A percentile compares a stretch with the other conserved stretches of the same genome.
Conservation (phyloP, 1,140 invertebrate genomes). For the Diabrotica undecimpunctata region DNA sequence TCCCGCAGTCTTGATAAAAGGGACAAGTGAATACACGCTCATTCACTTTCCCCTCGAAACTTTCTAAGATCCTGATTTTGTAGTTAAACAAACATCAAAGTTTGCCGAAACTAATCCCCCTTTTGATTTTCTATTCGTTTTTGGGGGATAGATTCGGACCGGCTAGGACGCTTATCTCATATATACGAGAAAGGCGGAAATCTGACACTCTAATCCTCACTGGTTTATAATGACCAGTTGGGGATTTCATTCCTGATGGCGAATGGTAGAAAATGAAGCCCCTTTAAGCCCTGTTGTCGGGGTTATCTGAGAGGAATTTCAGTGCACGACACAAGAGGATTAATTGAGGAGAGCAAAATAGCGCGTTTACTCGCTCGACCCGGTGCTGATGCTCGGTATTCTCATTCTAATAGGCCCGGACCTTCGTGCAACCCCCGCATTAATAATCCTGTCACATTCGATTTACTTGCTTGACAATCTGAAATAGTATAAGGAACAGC, state of each 20-base stretch:
- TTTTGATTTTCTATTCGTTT: slow-evolving; percentile 3
- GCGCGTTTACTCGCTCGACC: neutral
- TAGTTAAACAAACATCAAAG: neutral
- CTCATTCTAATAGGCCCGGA: too few species aligned
- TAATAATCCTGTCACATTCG: too few species aligned
- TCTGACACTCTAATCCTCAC: neutral
- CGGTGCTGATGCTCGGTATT: too few species aligned
- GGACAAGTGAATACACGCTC: neutral
- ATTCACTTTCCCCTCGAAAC: neutral
- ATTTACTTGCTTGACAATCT: too few species aligned
- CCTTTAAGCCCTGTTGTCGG: slow-evolving; percentile 1
- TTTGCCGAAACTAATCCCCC: neutral
- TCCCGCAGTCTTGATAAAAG: neutral
- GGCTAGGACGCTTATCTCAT: neutral
- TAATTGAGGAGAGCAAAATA: slow-evolving; percentile 2
- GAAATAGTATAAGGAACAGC: too few species aligned
- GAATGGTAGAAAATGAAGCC: slow-evolving; percentile 2
- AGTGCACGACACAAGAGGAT: slow-evolving; percentile 1
- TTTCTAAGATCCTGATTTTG: slow-evolving; percentile 1
- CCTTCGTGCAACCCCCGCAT: too few species aligned
- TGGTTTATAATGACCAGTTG: neutral
- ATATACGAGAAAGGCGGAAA: neutral
- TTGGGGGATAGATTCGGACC: neutral
- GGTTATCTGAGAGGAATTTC: slow-evolving; percentile 2
- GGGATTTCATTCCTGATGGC: neutral